Percentiles rank a stretch among this genome's conserved stretches.
These are phyloP conservation scores for Sesia bembeciformis DNA, from an alignment of 2,888 invertebrate species.

Conservation along the genomic window DNA sequence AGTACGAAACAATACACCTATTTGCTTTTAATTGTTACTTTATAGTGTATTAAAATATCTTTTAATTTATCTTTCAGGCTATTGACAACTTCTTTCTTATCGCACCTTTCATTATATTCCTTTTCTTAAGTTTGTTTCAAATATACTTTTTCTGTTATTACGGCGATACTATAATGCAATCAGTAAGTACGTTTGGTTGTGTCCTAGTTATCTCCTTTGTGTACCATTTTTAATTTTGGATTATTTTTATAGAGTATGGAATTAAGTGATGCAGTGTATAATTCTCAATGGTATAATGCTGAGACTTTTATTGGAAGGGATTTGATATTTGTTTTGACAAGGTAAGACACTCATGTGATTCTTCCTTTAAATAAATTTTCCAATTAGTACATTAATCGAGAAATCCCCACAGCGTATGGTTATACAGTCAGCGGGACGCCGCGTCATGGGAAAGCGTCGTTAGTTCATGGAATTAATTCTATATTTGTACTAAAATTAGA, in stretches of 20 bases:
- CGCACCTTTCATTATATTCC: conserved; percentile 29
- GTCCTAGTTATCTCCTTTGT: neutral
- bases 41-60: conserved; percentile 18
- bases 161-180: conserved; percentile 32
- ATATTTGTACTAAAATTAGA: too few relatives aligned
- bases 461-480: too few relatives aligned
- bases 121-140: conserved; percentile 30
- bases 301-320: conserved; percentile 25
- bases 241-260: conserved; percentile 28
- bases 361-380: neutral
- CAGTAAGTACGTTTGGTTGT: conserved; percentile 23
- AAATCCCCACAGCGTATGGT: too few relatives aligned
- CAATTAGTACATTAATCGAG: too few relatives aligned
- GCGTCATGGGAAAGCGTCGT: too few relatives aligned
- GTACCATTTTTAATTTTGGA: conserved; percentile 1
- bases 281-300: conserved; percentile 33
- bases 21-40: conserved; percentile 5
- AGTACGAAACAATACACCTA: neutral
- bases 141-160: conserved; percentile 41
- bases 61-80: conserved; percentile 23
- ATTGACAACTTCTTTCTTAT: conserved; percentile 24
- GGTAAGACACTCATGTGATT: conserved; percentile 18
- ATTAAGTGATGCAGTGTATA: conserved; percentile 33
- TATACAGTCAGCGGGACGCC: too few relatives aligned
- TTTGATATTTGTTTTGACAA: conserved; percentile 30